Conservation (phyloP, 2,888 invertebrate species). For the Agrotis segetum region DNA sequence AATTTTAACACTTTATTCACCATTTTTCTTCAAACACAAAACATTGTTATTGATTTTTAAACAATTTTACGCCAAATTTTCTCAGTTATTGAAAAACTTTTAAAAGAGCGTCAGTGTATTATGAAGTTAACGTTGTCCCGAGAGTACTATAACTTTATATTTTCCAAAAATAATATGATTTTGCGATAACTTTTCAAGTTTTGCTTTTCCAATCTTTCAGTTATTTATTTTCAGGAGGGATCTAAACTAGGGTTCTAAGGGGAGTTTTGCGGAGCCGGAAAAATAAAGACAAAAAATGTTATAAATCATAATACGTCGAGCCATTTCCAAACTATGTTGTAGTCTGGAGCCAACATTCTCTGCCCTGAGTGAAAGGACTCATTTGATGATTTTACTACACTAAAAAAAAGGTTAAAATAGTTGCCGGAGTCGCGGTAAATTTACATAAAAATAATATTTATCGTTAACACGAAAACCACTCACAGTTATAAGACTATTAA, state of each 20-base stretch:
- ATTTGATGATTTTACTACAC: too few relatives aligned
- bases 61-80: conserved; percentile 8
- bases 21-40: background rate
- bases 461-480: background rate
- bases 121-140: conserved; percentile 21
- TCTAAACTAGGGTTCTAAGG: background rate
- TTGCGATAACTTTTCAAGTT: conserved; percentile 33
- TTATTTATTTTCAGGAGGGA: conserved; percentile 20
- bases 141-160: conserved; percentile 19
- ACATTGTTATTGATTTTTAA: background rate
- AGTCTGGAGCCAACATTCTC: too few relatives aligned
- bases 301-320: too few relatives aligned
- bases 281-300: too few relatives aligned
- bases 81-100: conserved; percentile 47
- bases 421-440: too few relatives aligned
- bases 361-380: too few relatives aligned
- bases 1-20: too few relatives aligned
- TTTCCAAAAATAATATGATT: conserved; percentile 37
- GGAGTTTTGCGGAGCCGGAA: too few relatives aligned
- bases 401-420: too few relatives aligned
- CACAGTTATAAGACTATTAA: conserved; percentile 8
- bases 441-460: background rate
- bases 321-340: too few relatives aligned
- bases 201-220: conserved; percentile 25
- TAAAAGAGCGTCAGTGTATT: conserved; percentile 7